A percentile compares a stretch with the other conserved stretches of the same genome.
Conservation (phyloP, 2,113 vertebrate genomes). For the Syngnathus scovelli region DNA sequence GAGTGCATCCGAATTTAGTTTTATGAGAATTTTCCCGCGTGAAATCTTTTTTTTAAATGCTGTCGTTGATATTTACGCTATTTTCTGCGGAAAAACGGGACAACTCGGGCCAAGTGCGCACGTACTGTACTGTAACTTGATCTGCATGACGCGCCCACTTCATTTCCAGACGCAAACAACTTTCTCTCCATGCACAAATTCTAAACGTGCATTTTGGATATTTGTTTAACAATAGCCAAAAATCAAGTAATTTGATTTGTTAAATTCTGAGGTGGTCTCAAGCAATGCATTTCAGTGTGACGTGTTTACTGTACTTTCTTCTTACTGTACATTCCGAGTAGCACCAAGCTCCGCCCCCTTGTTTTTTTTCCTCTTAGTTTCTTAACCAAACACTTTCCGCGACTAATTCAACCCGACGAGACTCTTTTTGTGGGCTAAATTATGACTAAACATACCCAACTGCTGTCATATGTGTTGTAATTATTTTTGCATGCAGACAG, state of each 20-base stretch:
- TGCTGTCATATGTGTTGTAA: no score
- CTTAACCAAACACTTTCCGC: neutral
- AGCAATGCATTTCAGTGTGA: neutral
- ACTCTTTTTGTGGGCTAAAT: neutral
- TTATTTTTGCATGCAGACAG: neutral
- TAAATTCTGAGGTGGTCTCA: neutral
- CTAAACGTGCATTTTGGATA: neutral
- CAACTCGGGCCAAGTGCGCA: neutral
- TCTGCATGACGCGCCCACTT: slow-evolving; percentile 57
- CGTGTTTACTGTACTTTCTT: neutral
- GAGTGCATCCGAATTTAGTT: neutral
- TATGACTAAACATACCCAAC: neutral
- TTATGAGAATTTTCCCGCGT: neutral
- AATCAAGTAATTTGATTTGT: neutral
- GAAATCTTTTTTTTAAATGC: neutral
- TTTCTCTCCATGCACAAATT: slow-evolving; percentile 19
- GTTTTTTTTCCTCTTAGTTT: neutral
- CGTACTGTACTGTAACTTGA: slow-evolving; percentile 40
- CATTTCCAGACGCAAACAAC: slow-evolving; percentile 54
- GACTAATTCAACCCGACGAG: neutral
- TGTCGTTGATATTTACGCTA: neutral
- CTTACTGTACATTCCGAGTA: neutral
- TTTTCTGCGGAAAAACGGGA: neutral
- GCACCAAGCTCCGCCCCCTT: neutral
- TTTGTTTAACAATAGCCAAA: neutral